Evolutionary conservation across 2,113 vertebrate genomes (phyloP), one percentile per base, ranked within the genome.

Genomic region (Psilopsiagon aurifrons): DNA sequence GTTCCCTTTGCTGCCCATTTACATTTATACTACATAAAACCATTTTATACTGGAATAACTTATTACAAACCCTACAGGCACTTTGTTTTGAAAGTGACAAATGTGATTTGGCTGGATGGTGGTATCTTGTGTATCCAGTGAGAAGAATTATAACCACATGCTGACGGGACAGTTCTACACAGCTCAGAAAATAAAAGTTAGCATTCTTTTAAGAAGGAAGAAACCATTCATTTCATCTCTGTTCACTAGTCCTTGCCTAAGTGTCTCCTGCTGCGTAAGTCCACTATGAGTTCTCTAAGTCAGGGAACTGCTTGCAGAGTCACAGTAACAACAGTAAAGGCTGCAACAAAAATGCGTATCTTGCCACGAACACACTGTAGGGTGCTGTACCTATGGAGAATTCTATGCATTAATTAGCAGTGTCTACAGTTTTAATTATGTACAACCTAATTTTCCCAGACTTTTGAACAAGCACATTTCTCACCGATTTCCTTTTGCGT

Each of bases 381-480:
- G 46, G 64, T 76, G 60, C 77, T 82, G 33, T 35, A 95, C 83
- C 93, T 91, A 84, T 60, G 52, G 83, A 94, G 94, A 73, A 82
- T 87, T 92, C 86, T 85, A 29, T 68, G 39, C 64, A 81, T 88
- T 96, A 86, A 95, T 92, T 92, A 96, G 64, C 25, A 43, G 22
- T 13, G 46, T 59, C 85, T 51, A 67, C 28, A 90, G 35, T 75
- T 86, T 67, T 97, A 95, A 96, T 96, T 86, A 93, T 0, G 35
- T 68, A 77, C 83, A 94, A 75, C 85, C 93, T 88, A 29, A 12
- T 96, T 94, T 86, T 93, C 74, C 33, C 27, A 78, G 52, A 60
- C 41, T 86, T 77, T 79, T 79, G 52, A 89, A 89, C 47, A 68
- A 63, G 73, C 35, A 22, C 41, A 9, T 87, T 93, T 86, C 55